phyloP scores from a whole-genome alignment of 2,888 invertebrate genomes.

The Steromphala cineraria region DNA sequence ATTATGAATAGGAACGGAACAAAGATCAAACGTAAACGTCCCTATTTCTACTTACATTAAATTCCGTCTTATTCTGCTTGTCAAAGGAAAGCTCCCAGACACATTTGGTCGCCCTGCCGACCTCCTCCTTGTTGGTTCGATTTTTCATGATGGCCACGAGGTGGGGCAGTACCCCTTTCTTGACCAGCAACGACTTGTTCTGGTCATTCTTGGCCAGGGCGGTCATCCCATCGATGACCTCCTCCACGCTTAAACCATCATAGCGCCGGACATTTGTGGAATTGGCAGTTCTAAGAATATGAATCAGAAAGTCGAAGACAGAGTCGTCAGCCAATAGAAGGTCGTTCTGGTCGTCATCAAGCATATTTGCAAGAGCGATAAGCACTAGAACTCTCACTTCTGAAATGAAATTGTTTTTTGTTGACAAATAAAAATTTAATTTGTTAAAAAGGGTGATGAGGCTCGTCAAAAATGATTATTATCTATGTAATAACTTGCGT shows the following conservation, averaged over 20 bases:
- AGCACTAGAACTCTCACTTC: not conserved
- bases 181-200: not conserved
- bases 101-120: not conserved
- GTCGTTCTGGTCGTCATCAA: not conserved
- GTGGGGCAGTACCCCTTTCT: not conserved
- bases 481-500: too few relatives aligned
- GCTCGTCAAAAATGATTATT: too few relatives aligned
- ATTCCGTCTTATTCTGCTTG: not conserved
- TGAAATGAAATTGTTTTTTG: not conserved
- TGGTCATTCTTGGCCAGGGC: not conserved
- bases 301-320: not conserved
- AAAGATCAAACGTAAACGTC: not conserved
- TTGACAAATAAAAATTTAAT: too few relatives aligned
- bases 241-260: not conserved
- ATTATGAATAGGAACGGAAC: too few relatives aligned
- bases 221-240: not conserved
- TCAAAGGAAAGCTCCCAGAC: not conserved
- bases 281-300: not conserved
- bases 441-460: too few relatives aligned
- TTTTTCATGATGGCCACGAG: not conserved
- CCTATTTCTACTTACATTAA: not conserved
- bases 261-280: not conserved
- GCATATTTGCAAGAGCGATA: not conserved
- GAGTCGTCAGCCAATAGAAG: not conserved
- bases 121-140: not conserved